A percentile compares a stretch with the other conserved stretches of the same genome.
phyloP scores from a whole-genome alignment of 1,140 invertebrate species.

The Drosophila lacteicornis region DNA sequence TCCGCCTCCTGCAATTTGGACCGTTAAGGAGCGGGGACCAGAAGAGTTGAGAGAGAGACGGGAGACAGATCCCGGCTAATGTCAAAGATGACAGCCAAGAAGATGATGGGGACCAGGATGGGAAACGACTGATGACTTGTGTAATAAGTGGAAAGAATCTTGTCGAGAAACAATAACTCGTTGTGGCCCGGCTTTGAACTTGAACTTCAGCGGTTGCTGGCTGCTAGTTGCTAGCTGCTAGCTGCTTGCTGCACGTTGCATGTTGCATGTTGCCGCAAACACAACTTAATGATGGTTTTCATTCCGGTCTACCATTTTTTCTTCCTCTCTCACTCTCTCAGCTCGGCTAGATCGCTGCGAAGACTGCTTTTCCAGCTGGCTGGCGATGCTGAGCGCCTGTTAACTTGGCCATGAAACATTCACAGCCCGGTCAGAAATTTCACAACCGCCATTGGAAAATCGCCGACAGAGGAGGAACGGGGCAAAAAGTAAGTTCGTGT shows the following conservation, averaged over 20 bases:
- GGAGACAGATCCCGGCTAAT: slow-evolving; percentile 59
- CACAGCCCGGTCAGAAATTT: slow-evolving; percentile 69
- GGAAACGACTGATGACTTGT: slow-evolving; percentile 74
- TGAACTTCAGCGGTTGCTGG: slow-evolving; percentile 55
- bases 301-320: slow-evolving; percentile 51
- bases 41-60: not conserved
- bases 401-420: slow-evolving; percentile 84
- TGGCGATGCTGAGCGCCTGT: slow-evolving; percentile 66
- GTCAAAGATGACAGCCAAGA: slow-evolving; percentile 78
- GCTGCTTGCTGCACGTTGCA: slow-evolving; percentile 72
- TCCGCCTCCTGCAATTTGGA: slow-evolving; percentile 63
- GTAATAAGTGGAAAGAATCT: slow-evolving; percentile 83
- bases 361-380: slow-evolving; percentile 34
- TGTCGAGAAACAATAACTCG: slow-evolving; percentile 81
- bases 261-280: slow-evolving; percentile 66
- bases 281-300: slow-evolving; percentile 69
- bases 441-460: slow-evolving; percentile 73
- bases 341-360: slow-evolving; percentile 56
- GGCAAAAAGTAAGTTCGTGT: slow-evolving; percentile 74
- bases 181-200: slow-evolving; percentile 69
- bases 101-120: slow-evolving; percentile 44
- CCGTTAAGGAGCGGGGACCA: slow-evolving; percentile 52
- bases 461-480: slow-evolving; percentile 35
- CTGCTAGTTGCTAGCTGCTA: slow-evolving; percentile 38
- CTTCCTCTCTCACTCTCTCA: slow-evolving; percentile 16